Conservation (phyloP, 2,888 invertebrate species). For the Habroteleia sp. region DNA sequence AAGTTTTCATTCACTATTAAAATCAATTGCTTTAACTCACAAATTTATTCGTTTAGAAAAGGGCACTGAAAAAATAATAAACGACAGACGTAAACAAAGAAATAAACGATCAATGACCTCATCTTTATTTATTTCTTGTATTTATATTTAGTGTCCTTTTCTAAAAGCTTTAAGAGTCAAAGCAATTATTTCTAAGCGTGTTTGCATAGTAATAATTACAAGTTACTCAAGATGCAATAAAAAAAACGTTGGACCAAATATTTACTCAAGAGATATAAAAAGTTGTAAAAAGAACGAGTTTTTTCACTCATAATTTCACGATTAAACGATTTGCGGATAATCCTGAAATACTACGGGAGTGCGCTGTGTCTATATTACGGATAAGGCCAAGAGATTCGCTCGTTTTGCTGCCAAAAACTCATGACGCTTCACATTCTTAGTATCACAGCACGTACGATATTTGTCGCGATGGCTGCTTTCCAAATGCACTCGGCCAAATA, state of each 20-base stretch:
- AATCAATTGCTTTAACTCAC: no score
- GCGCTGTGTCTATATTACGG: conserved; percentile 3
- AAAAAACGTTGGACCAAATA: conserved; percentile 39
- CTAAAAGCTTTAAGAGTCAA: no score
- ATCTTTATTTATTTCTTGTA: no score
- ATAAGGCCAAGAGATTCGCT: conserved; percentile 2
- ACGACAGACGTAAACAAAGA: no score
- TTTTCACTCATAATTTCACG: conserved; percentile 52
- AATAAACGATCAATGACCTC: no score
- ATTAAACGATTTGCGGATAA: conserved; percentile 57
- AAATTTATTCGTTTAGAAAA: no score
- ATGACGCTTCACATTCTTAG: conserved; percentile 39
- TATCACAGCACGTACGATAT: conserved; percentile 36
- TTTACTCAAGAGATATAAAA: conserved; percentile 23
- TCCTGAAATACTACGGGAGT: conserved; percentile 40
- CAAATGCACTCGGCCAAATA: conserved; percentile 58
- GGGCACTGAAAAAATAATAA: no score
- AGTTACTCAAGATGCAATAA: conserved; percentile 10
- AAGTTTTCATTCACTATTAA: no score
- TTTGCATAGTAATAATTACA: conserved; percentile 1
- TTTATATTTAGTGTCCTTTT: no score
- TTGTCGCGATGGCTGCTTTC: conserved; percentile 60
- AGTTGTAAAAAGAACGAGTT: conserved; percentile 27
- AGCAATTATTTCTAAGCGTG: no score
- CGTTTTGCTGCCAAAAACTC: conserved; percentile 36